These are phyloP conservation scores for Lutjanus argentimaculatus DNA, from an alignment of 2,797 vertebrate species.

Conservation along the genomic window DNA sequence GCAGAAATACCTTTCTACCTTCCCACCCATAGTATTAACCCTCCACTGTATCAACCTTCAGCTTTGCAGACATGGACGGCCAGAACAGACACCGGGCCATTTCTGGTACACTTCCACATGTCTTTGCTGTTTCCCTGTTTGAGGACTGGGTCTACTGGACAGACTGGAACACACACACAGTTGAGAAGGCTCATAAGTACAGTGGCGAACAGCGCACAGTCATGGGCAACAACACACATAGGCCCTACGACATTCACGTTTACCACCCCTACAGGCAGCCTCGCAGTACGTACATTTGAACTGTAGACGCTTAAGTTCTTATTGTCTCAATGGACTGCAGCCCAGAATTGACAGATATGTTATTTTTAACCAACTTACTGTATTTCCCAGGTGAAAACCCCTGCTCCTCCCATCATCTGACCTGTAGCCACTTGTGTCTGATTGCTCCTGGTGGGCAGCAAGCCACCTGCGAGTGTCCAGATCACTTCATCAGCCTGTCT, in stretches of 20 bases:
- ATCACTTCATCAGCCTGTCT: constrained; percentile 78
- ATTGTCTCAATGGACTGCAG: background rate
- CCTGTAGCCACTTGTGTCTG: constrained; percentile 84
- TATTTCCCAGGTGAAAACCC: constrained; percentile 81
- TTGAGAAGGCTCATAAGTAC: constrained; percentile 85
- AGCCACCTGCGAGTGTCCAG: constrained; percentile 81
- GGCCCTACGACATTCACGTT: constrained; percentile 80
- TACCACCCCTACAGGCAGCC: constrained; percentile 84
- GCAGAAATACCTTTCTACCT: no score
- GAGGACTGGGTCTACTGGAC: constrained; percentile 86
- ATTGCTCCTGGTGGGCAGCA: constrained; percentile 77
- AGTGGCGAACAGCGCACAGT: constrained; percentile 74
- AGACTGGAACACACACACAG: constrained; percentile 83
- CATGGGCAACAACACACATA: constrained; percentile 86
- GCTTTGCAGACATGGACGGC: constrained; percentile 85
- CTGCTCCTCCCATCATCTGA: constrained; percentile 75
- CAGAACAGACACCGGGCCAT: constrained; percentile 82
- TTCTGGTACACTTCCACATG: constrained; percentile 80
- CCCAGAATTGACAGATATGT: background rate
- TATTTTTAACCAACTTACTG: background rate
- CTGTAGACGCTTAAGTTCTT: background rate
- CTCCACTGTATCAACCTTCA: constrained; percentile 22
- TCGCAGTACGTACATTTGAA: constrained; percentile 62
- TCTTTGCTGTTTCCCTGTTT: constrained; percentile 80
- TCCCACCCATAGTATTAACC: background rate